Evolutionary conservation across 2,888 invertebrate species (phyloP), one percentile per base, ranked within the genome.

Genomic region (Embidobia sp.): DNA sequence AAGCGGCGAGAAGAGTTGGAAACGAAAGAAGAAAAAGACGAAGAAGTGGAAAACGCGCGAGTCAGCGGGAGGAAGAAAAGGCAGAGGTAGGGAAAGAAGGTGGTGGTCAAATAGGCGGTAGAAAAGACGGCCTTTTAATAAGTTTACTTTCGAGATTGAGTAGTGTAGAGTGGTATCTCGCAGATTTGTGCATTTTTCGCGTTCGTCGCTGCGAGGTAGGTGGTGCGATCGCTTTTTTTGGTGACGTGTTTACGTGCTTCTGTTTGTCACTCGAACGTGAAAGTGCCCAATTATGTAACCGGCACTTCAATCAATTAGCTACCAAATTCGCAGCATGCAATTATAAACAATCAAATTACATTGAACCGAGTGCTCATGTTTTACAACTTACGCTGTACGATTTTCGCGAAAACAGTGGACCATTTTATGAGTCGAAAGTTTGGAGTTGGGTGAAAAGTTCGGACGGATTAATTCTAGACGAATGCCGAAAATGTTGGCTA

Each of bases 21-120:
- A 63, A 40, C 46, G 48, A 48, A 55, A 35, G 57, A 64, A 49
- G 57, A 42, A 73, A 57, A 73, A 64, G 57, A 55, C 44, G 53
- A 64, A 64, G 72, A 64, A 72, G 72, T 72, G 72, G 63, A 63
- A 64, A 63, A 72, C 44, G 35, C 51, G 44, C 22, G 63, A 37
- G 72, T 40, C 29, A 61, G 66, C 44, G 55, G 46, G 51, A 59
- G 73, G 64, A 75, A 77, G 80, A 70, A 72, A 74, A 66, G 70
- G 53, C 61, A 66, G 79, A 73, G 69, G 77, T 77, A 72, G 75
- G 61, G 64, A 64, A 75, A 66, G 61, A 64, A 74, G 75, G 67
- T 35, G 59, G 75, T 48, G 59, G 51, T 40, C 59, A 22, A 66
- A 53, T 37, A 67, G 67, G 64, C 53, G 61, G 53, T 67, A 29